Evolutionary conservation across 2,797 vertebrate species (phyloP).

Genomic region (Hephaestus fuliginosus): DNA sequence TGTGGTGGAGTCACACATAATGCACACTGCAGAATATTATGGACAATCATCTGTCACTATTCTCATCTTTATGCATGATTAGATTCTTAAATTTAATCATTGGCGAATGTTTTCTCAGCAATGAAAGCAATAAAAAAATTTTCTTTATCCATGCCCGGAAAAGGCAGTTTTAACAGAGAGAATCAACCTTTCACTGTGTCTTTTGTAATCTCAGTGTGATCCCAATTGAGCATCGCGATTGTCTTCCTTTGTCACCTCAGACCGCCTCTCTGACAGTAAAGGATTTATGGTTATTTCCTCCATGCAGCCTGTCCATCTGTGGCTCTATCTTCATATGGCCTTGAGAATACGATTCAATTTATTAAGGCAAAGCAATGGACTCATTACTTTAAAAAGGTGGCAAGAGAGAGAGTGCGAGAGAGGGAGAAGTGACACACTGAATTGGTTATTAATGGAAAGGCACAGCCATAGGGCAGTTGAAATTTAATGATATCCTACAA

Average conservation of each 20-base stretch:
- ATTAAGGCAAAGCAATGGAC: constrained; percentile 99
- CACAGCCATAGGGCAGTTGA: constrained; percentile 99
- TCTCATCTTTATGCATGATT: constrained; percentile 45
- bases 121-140: constrained; percentile 36
- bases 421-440: constrained; percentile 96
- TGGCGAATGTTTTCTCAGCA: constrained; percentile 42
- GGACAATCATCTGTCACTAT: constrained; percentile 36
- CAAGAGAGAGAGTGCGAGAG: constrained; percentile 75
- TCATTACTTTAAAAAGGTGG: constrained; percentile 99
- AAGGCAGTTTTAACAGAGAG: constrained; percentile 51
- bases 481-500: constrained; percentile 99
- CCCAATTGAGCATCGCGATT: constrained; percentile 73
- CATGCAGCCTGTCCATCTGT: constrained; percentile 94
- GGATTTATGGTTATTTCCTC: constrained; percentile 99
- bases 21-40: constrained; percentile 20
- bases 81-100: constrained; percentile 47
- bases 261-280: constrained; percentile 93
- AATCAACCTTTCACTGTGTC: constrained; percentile 58
- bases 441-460: constrained; percentile 99
- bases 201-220: constrained; percentile 69
- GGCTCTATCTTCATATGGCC: constrained; percentile 97
- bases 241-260: constrained; percentile 92
- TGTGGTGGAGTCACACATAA: neutral
- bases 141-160: constrained; percentile 37
- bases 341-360: constrained; percentile 99